Conservation (phyloP, 2,797 vertebrate genomes). For the Bovichtus diacanthus region DNA sequence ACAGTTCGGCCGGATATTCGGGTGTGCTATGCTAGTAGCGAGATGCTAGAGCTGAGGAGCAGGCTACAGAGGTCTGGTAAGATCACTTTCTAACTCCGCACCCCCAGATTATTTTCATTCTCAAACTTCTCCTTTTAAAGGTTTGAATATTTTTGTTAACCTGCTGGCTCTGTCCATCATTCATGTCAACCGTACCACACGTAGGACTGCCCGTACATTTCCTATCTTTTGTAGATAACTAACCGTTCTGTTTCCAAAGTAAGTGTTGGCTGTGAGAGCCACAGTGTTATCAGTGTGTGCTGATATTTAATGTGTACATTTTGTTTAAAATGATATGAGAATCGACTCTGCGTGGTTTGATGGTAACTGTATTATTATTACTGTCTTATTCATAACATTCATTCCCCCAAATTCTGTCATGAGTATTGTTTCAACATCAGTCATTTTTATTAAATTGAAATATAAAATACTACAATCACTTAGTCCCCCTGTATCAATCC, state of each 20-base stretch:
- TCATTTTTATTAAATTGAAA: conserved; percentile 36
- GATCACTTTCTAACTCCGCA: background rate
- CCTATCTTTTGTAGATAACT: conserved; percentile 30
- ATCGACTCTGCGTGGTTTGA: background rate
- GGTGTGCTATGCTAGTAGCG: background rate
- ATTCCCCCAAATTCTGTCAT: conserved; percentile 7
- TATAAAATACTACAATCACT: conserved; percentile 21
- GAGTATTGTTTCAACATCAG: background rate
- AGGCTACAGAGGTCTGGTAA: background rate
- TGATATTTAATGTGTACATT: conserved; percentile 46
- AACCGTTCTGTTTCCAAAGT: conserved; percentile 14
- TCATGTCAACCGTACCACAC: background rate
- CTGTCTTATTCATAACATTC: conserved; percentile 11
- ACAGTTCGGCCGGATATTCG: background rate
- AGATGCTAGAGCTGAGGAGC: background rate
- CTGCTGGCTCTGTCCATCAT: conserved; percentile 13
- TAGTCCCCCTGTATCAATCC: conserved; percentile 18
- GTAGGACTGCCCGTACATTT: background rate
- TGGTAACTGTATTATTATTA: background rate
- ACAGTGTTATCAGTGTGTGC: conserved; percentile 30
- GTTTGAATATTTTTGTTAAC: background rate
- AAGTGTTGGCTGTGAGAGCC: conserved; percentile 7
- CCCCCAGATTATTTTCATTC: background rate
- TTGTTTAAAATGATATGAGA: conserved; percentile 31
- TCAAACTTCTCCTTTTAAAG: background rate